Base-by-base conservation (phyloP, 2,888 invertebrate species). In the Hemaris fuciformis region DNA sequence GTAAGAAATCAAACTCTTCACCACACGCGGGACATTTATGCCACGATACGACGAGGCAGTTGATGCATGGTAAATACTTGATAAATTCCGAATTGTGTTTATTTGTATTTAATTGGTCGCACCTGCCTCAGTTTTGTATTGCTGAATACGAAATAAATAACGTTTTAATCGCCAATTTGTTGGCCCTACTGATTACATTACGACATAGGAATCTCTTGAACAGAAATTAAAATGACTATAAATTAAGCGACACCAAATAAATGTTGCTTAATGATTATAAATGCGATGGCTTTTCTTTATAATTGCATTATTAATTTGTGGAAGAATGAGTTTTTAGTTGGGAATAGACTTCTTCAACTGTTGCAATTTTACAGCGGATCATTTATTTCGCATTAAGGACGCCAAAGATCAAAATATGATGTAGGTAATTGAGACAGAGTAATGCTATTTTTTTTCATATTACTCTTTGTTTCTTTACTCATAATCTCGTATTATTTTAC, bases 131-230 rank as follows among this genome's bases (percentile, higher is more conserved):
- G 6, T 46, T 25, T 25, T 25, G 31, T 53, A 53, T 20, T 18
- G n/a, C n/a, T n/a, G 10, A 27, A 18, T 27, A 31, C 31, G 18
- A 53, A 53, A 53, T 53, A 53, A 53, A 53, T 53, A 53, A 27
- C 18, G 7, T 31, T 53, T 53, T 53, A 53, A 53, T 53, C 27
- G 27, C 18, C 53, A 53, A 53, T 53, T 53, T 53, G 53, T 53
- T 53, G 27, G 53, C 10, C 31, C 31, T 31, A 53, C 53, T 53
- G 53, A 53, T 53, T 53, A 31, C 10, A 31, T 53, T 53, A 53
- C 53, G 27, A 27, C 43, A 43, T 20, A 31, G 31, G 18, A 53
- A 31, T 10, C 27, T 27, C 31, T 15, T 27, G 27, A 10, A 53
- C 53, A 27, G 15, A 53, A 27, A 53, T 38, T 53, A 53, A 53